Evolutionary conservation across 1,140 invertebrate species (phyloP).

Genomic region (Drosophila kikkawai): DNA sequence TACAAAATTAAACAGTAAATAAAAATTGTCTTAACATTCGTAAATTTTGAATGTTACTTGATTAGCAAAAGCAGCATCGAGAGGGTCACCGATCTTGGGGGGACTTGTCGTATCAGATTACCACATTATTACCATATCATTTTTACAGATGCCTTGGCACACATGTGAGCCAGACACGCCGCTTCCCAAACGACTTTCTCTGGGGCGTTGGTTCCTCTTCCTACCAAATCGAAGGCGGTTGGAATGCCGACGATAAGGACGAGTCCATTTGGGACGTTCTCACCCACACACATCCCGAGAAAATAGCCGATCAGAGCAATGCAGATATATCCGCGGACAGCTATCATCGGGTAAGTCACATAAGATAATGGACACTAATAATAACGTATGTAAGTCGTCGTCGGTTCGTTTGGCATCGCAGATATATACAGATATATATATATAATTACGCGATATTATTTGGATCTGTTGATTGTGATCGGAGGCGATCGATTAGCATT

Average conservation of each 20-base stretch:
- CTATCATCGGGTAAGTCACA: slow-evolving; percentile 85
- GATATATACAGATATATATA: too few species aligned
- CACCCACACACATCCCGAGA: slow-evolving; percentile 85
- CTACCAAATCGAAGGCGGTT: slow-evolving; percentile 90
- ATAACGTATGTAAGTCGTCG: slow-evolving; percentile 1
- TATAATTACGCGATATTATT: slow-evolving; percentile 15
- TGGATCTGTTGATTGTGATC: slow-evolving; percentile 1
- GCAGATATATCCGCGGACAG: slow-evolving; percentile 86
- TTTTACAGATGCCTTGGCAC: slow-evolving; percentile 45
- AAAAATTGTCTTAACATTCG: slow-evolving; percentile 44
- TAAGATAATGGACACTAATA: slow-evolving; percentile 1
- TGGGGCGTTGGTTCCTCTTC: slow-evolving; percentile 87
- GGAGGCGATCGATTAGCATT: neutral
- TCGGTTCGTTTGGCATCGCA: slow-evolving; percentile 21
- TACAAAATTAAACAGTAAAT: slow-evolving; percentile 36
- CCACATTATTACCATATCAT: slow-evolving; percentile 35
- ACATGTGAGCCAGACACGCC: slow-evolving; percentile 44
- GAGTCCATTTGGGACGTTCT: slow-evolving; percentile 87
- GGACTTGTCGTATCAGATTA: slow-evolving; percentile 7
- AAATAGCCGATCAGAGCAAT: slow-evolving; percentile 86
- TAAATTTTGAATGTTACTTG: slow-evolving; percentile 39
- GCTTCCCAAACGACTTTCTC: slow-evolving; percentile 86
- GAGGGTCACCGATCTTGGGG: neutral
- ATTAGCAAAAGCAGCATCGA: slow-evolving; percentile 2
- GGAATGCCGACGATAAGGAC: slow-evolving; percentile 88